phyloP scores from a whole-genome alignment of 2,888 invertebrate genomes.

The Catocala fraxini region DNA sequence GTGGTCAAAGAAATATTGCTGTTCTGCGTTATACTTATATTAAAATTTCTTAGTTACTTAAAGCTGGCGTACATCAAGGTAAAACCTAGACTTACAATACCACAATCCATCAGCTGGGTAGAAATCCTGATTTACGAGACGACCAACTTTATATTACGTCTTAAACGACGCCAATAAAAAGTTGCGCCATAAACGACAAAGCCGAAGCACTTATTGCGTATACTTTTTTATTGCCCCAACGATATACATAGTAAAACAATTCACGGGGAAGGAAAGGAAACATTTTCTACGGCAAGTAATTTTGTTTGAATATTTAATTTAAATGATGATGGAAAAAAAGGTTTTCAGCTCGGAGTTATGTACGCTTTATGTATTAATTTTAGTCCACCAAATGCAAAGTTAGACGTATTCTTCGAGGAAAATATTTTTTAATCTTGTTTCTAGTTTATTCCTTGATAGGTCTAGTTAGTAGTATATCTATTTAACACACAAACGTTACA shows the following conservation, averaged over 20 bases:
- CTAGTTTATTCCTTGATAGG: too few relatives aligned
- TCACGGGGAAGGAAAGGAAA: slow-evolving; percentile 48
- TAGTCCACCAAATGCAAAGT: too few relatives aligned
- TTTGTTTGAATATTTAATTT: slow-evolving; percentile 56
- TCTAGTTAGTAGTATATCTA: too few relatives aligned
- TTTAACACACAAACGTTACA: too few relatives aligned
- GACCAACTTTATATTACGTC: slow-evolving; percentile 75
- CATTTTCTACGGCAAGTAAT: slow-evolving; percentile 39
- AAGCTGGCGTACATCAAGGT: slow-evolving; percentile 46
- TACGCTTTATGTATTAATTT: background rate
- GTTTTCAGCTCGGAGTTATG: slow-evolving; percentile 9
- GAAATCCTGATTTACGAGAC: slow-evolving; percentile 78
- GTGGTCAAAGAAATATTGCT: too few relatives aligned
- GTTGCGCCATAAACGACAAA: slow-evolving; percentile 72
- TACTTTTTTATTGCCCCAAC: slow-evolving; percentile 61
- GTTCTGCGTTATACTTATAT: slow-evolving; percentile 9
- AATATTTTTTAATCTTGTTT: too few relatives aligned
- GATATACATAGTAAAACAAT: slow-evolving; percentile 58
- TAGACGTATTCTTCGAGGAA: too few relatives aligned
- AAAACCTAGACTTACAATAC: slow-evolving; percentile 46
- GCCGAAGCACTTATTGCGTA: slow-evolving; percentile 63
- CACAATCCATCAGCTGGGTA: slow-evolving; percentile 57
- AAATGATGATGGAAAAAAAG: slow-evolving; percentile 36
- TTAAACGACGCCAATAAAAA: slow-evolving; percentile 83
- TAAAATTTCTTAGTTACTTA: background rate